Percentiles rank a stretch among this genome's conserved stretches.
Evolutionary conservation across 2,113 vertebrate genomes (phyloP).

Genomic region (Isichthys henryi): DNA sequence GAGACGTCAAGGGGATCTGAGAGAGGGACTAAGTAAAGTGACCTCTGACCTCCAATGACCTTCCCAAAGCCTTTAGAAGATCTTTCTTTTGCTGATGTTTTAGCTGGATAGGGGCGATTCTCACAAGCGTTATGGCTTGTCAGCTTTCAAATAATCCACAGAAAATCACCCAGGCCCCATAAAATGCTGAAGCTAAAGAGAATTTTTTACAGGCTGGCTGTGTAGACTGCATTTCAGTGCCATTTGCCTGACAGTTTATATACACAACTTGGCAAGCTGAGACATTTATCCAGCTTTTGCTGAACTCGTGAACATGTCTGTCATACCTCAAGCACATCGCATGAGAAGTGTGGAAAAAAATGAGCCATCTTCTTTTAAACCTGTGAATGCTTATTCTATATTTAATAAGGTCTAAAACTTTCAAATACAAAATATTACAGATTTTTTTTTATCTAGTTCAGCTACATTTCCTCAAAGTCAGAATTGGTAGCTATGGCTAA

Average conservation of each 20-base stretch:
- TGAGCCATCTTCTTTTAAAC: not conserved
- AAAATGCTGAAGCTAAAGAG: not conserved
- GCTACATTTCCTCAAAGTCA: not conserved
- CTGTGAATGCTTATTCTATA: not conserved
- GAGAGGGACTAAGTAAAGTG: slow-evolving; percentile 15
- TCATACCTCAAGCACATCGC: not conserved
- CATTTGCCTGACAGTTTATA: not conserved
- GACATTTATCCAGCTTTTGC: not conserved
- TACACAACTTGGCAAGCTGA: not conserved
- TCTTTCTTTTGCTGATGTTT: not conserved
- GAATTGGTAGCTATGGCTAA: not conserved
- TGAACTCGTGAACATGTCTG: not conserved
- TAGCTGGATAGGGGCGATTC: not conserved
- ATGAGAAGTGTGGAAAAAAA: not conserved
- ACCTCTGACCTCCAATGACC: not conserved
- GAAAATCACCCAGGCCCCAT: slow-evolving; percentile 3
- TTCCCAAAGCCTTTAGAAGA: not conserved
- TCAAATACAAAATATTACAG: not conserved
- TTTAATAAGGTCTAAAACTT: not conserved
- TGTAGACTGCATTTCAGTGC: not conserved
- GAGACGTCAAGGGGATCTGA: not conserved
- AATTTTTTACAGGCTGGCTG: not conserved
- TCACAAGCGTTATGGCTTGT: not conserved
- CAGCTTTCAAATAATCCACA: slow-evolving; percentile 4
- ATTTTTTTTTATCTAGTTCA: not conserved